A percentile compares a stretch with the other conserved stretches of the same genome.
Evolutionary conservation across 2,888 invertebrate genomes (phyloP).

Genomic region (Dinocampus coccinellae): DNA sequence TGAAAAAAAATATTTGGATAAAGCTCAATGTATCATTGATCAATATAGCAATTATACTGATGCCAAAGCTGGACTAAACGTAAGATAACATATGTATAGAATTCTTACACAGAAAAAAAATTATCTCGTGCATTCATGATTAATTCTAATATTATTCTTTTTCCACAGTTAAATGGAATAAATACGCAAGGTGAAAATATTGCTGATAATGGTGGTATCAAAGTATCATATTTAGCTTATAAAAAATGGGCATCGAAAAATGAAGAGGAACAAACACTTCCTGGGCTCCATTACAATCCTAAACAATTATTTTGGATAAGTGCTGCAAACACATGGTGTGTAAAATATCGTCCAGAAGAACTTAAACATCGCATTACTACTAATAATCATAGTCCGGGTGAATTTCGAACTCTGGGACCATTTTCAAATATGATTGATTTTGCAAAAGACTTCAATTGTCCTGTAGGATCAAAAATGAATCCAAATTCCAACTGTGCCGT

Average conservation of each 20-base stretch:
- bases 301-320: slow-evolving; percentile 77
- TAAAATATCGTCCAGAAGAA: slow-evolving; percentile 74
- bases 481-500: slow-evolving; percentile 74
- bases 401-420: slow-evolving; percentile 74
- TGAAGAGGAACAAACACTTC: slow-evolving; percentile 77
- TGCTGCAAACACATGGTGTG: slow-evolving; percentile 76
- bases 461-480: slow-evolving; percentile 74
- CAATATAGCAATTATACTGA: slow-evolving; percentile 94
- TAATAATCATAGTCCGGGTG: slow-evolving; percentile 80
- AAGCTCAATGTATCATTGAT: slow-evolving; percentile 91
- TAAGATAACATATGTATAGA: slow-evolving; percentile 66
- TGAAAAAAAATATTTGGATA: slow-evolving; percentile 84
- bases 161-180: slow-evolving; percentile 85
- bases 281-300: slow-evolving; percentile 80
- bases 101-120: not conserved
- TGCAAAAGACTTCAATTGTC: slow-evolving; percentile 74
- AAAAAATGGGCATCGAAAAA: slow-evolving; percentile 74
- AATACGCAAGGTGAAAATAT: slow-evolving; percentile 96
- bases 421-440: slow-evolving; percentile 75
- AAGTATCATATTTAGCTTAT: slow-evolving; percentile 89
- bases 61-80: slow-evolving; percentile 80
- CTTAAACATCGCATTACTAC: slow-evolving; percentile 85
- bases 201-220: slow-evolving; percentile 93
- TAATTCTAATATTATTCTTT: no score
- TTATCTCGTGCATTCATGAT: not conserved